Evolutionary conservation across 2,113 vertebrate genomes (phyloP), one percentile per base, ranked within the genome.

Genomic region (Morone chrysops): DNA sequence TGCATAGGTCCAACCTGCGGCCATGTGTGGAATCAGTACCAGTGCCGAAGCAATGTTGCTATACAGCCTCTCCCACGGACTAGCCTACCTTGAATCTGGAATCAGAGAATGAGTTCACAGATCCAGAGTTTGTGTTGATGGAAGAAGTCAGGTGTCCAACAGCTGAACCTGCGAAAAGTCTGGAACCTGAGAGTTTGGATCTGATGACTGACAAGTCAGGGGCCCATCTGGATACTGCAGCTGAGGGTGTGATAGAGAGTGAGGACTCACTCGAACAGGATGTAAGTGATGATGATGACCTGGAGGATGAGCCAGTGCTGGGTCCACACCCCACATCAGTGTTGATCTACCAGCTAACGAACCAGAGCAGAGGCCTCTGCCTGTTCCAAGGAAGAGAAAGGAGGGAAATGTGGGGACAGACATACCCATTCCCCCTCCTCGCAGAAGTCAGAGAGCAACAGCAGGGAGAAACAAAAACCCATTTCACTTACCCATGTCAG

Each of bases 161-260:
- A 0, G 12, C n/a, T 22, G 20, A 66, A 3, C 4, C 0, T 2
- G 41, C 2, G 0, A 13, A 2, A 47, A 25, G 1, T 47, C 0
- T 12, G n/a, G 41, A 25, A 4, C 9, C 4, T 43, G 62, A 60
- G 5, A 13, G 12, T 65, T 8, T n/a, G 62, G 20, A 45, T 16
- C 13, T 16, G 0, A 8, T 8, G 25, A 18, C 14, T 17, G 25
- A 4, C 0, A 7, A 60, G 57, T 1, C 31, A 17, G 14, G 4
- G 17, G 1, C 4, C 16, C 48, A 50, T 25, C 25, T 25, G 25
- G 25, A 25, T 25, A 25, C 25, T 25, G 25, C 25, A 25, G 8
- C 16, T 18, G 36, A 41, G 17, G 4, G 16, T 0, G 3, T 50
- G 18, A 6, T 8, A 4, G 17, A 53, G 51, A n/a, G 51, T n/a